phyloP scores from a whole-genome alignment of 2,797 vertebrate genomes.

The Tapirus indicus region DNA sequence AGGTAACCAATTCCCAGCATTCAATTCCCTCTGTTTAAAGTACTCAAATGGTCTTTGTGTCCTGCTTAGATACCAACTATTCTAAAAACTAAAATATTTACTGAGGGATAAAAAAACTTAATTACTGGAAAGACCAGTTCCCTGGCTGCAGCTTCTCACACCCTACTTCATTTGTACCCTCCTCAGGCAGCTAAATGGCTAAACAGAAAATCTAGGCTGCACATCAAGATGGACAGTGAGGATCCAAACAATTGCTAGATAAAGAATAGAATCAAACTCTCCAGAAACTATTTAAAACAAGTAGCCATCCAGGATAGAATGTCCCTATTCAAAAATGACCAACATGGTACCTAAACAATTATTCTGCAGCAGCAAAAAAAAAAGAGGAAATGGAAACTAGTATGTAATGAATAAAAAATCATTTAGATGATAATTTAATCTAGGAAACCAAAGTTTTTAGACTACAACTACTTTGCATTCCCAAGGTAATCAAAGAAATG shows the following conservation, averaged over 20 bases:
- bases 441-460: conserved; percentile 18
- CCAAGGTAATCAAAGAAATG: not conserved
- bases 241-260: not conserved
- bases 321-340: not conserved
- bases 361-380: not conserved
- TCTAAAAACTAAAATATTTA: not conserved
- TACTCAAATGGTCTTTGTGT: not conserved
- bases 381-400: not conserved
- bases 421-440: not conserved
- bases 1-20: not conserved
- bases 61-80: not conserved
- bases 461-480: not conserved
- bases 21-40: not conserved
- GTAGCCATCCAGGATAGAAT: not conserved
- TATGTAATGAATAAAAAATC: not conserved
- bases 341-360: not conserved
- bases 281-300: not conserved
- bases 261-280: not conserved
- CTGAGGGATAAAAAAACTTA: not conserved
- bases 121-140: not conserved
- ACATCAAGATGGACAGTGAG: not conserved
- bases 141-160: not conserved
- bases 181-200: not conserved
- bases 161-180: not conserved
- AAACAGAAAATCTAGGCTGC: not conserved